Evolutionary conservation across 2,113 vertebrate genomes (phyloP).

Genomic region (Butorides virescens): DNA sequence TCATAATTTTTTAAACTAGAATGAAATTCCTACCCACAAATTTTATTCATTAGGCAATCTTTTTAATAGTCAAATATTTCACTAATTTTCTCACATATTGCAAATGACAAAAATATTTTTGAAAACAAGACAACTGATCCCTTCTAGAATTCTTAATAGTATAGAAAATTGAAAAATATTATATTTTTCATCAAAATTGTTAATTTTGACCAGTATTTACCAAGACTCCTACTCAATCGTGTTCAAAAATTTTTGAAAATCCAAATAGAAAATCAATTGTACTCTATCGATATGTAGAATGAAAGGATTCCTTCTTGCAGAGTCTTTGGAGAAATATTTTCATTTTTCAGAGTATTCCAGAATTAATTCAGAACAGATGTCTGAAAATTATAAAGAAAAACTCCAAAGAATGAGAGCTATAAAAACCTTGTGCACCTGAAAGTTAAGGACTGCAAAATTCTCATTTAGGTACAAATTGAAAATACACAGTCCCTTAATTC

Average conservation of each 20-base stretch:
- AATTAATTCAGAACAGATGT: background rate
- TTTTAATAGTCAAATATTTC: background rate
- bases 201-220: background rate
- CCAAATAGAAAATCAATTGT: background rate
- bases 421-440: background rate
- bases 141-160: background rate
- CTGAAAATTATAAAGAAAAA: background rate
- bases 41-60: background rate
- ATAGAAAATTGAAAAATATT: background rate
- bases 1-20: background rate
- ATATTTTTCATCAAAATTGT: background rate
- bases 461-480: background rate
- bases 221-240: background rate
- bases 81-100: background rate
- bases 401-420: background rate
- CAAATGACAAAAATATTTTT: background rate
- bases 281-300: background rate
- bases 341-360: background rate
- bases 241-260: background rate
- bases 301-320: background rate
- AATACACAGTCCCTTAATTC: background rate
- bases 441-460: background rate
- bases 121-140: background rate
- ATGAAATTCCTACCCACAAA: background rate
- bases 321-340: background rate